A percentile compares a stretch with the other conserved stretches of the same genome.
Evolutionary conservation across 1,140 invertebrate species (phyloP).

Genomic region (Sitobion miscanthi): DNA sequence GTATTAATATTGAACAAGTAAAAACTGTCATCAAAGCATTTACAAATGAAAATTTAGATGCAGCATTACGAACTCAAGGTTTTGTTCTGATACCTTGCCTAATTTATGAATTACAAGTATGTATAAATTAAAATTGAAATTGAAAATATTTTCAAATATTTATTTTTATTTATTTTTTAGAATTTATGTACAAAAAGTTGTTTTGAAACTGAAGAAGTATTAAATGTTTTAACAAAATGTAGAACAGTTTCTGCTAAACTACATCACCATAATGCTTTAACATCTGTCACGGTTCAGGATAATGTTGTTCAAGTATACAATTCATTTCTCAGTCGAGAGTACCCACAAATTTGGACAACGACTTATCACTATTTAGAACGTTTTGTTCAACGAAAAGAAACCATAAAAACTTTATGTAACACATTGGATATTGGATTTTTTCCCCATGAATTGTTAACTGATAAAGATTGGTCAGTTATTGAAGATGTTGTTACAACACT

Average conservation of each 20-base stretch:
- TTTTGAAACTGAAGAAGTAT: conserved; percentile 64
- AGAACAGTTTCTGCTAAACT: conserved; percentile 64
- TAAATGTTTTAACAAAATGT: conserved; percentile 63
- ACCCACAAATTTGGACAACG: conserved; percentile 65
- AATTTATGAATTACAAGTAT: conserved; percentile 64
- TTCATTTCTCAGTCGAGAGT: conserved; percentile 63
- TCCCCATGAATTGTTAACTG: conserved; percentile 61
- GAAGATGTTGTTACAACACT: conserved; percentile 65
- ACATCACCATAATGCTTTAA: conserved; percentile 61
- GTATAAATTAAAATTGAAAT: neutral
- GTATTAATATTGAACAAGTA: conserved; percentile 63
- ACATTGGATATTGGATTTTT: conserved; percentile 61
- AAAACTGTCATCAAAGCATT: conserved; percentile 65
- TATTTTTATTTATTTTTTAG: conserved; percentile 50
- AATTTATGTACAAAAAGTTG: conserved; percentile 64
- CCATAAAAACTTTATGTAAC: conserved; percentile 62
- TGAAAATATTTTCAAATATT: neutral
- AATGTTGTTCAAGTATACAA: conserved; percentile 63
- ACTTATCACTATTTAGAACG: conserved; percentile 67
- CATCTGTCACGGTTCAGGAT: conserved; percentile 64
- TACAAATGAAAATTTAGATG: conserved; percentile 62
- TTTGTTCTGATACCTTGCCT: conserved; percentile 65
- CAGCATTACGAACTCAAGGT: conserved; percentile 62
- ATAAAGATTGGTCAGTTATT: conserved; percentile 65
- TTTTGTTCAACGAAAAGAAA: conserved; percentile 62